These are phyloP conservation scores for Polia nebulosa DNA, from an alignment of 2,888 invertebrate genomes.

Conservation along the genomic window DNA sequence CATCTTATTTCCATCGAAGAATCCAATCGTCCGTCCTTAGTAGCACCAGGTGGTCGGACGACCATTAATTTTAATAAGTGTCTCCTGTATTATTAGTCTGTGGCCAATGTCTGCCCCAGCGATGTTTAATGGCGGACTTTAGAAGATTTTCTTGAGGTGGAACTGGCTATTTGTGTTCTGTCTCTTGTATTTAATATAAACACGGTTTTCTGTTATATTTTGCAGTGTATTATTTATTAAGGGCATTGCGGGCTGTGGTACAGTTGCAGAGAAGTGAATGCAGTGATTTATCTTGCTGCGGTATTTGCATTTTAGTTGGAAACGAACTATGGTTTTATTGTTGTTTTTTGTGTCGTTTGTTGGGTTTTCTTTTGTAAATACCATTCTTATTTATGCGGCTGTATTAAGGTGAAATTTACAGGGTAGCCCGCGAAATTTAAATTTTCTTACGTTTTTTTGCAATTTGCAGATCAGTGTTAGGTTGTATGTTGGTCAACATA, in stretches of 20 bases:
- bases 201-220: conserved; percentile 13
- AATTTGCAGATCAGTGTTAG: no score
- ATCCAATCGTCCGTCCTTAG: conserved; percentile 17
- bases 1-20: conserved; percentile 20
- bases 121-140: conserved; percentile 46
- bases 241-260: neutral
- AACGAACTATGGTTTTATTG: conserved; percentile 5
- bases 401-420: no score
- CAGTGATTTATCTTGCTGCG: conserved; percentile 13
- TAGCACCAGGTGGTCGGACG: conserved; percentile 39
- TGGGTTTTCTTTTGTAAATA: neutral
- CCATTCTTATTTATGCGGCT: no score
- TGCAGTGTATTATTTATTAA: conserved; percentile 19
- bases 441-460: no score
- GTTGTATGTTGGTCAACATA: no score
- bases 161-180: conserved; percentile 35
- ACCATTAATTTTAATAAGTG: conserved; percentile 45
- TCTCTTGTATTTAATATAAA: conserved; percentile 9
- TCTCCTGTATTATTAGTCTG: conserved; percentile 45
- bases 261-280: neutral
- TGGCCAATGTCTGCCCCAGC: conserved; percentile 39
- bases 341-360: conserved; percentile 1
- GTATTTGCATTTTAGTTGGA: conserved; percentile 2
- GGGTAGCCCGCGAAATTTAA: no score
- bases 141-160: conserved; percentile 39